Evolutionary conservation across 1,140 invertebrate species (phyloP), one percentile per base, ranked within the genome.

Genomic region (Hypsibius dujardini): DNA sequence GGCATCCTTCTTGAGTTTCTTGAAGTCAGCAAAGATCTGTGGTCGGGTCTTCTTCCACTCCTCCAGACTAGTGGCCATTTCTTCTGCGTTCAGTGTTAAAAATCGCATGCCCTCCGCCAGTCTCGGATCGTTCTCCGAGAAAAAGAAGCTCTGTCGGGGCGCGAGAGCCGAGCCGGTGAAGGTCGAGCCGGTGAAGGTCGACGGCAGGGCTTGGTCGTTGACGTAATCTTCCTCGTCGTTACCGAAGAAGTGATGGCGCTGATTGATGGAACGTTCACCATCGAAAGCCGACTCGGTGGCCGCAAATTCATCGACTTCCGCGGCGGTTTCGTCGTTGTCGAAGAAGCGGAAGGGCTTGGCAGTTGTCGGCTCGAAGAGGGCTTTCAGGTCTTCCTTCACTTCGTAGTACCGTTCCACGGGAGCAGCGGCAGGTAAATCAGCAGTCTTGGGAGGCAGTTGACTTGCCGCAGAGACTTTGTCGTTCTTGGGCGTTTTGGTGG

Each of bases 331-430:
- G 62, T 12, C 42, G 45, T 42, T 67, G 42, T 67, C 62, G 62
- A 67, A 67, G 62, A 67, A 67, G 7, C 3, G 7, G 42, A 67
- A 67, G 12, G 62, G 62, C 62, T 67, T 67, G 3, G 62, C 7
- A 42, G 12, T 7, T 3, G 12, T 42, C 3, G 12, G 12, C 3
- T 67, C 12, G 42, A 67, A 67, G 12, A 67, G 42, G 12, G 12
- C 7, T 42, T 45, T 12, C 12, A 67, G 0, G 42, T 67, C 62
- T 0, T 12, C 62, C 3, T 67, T 42, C 12, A 67, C 62, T 67
- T 67, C 12, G 50, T 56, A 56, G 50, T 12, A 56, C n/a, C 50
- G 7, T n/a, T 56, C 50, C 28, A 28, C 28, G 28, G 28, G 28
- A 28, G 28, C 28, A 28, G 28, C 28, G 28, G 28, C 28, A 28